Evolutionary conservation across 2,113 vertebrate species (phyloP).

Genomic region (Podilymbus podiceps): DNA sequence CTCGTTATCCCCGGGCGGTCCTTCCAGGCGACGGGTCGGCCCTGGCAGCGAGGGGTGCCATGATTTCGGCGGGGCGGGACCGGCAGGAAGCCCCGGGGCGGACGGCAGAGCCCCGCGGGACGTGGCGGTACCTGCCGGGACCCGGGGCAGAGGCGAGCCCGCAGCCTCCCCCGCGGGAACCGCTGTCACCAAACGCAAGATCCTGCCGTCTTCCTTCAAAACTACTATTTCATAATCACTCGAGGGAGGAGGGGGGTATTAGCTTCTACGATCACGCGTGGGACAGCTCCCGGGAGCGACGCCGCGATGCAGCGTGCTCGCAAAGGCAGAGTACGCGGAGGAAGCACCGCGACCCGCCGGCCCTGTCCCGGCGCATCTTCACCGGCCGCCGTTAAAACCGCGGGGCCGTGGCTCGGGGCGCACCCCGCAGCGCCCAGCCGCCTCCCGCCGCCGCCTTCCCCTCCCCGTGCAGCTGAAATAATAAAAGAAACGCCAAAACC

Average conservation of each 20-base stretch:
- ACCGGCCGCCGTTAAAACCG: neutral
- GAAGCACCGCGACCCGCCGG: neutral
- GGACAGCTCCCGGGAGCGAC: neutral
- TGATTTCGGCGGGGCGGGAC: neutral
- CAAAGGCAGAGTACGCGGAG: neutral
- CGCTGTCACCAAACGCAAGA: neutral
- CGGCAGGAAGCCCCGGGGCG: neutral
- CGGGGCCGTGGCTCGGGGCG: neutral
- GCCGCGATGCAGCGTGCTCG: neutral
- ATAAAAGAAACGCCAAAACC: neutral
- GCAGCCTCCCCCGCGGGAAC: neutral
- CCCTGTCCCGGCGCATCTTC: neutral
- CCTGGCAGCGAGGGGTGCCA: neutral
- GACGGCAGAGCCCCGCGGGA: too few species aligned
- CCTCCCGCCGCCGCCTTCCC: neutral
- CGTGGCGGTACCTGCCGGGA: neutral
- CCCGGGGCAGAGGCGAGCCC: neutral
- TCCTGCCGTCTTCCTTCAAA: neutral
- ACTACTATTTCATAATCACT: neutral
- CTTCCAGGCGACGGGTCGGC: neutral
- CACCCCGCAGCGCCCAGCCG: neutral
- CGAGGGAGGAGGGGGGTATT: rapidly evolving
- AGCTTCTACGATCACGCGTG: neutral
- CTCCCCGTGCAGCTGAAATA: neutral
- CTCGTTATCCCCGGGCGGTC: neutral